phyloP scores from a whole-genome alignment of 1,140 invertebrate genomes.

The Chlorops oryzae region DNA sequence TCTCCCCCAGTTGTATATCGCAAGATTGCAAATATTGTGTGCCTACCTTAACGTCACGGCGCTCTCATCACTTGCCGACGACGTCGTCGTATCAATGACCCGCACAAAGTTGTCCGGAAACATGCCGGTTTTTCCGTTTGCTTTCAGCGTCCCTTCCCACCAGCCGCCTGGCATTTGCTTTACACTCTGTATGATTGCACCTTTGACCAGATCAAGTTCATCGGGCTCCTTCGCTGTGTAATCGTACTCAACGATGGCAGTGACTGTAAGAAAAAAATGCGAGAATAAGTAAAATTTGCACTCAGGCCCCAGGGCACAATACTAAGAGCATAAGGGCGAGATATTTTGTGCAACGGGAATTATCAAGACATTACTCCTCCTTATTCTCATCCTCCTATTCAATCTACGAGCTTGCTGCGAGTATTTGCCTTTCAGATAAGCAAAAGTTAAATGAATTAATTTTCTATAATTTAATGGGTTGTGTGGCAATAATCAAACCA shows the following conservation, averaged over 20 bases:
- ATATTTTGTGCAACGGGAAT: too few relatives aligned
- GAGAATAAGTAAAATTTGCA: slow-evolving; percentile 9
- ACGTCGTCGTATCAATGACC: slow-evolving; percentile 52
- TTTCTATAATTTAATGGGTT: too few relatives aligned
- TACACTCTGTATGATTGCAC: slow-evolving; percentile 81
- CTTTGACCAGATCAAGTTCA: slow-evolving; percentile 80
- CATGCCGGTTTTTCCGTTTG: slow-evolving; percentile 77
- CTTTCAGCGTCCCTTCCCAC: slow-evolving; percentile 89
- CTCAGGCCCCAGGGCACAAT: too few relatives aligned
- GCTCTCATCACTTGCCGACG: slow-evolving; percentile 32
- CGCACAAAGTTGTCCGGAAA: slow-evolving; percentile 97
- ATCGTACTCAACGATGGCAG: slow-evolving; percentile 74
- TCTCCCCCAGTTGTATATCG: too few relatives aligned
- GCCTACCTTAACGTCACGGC: slow-evolving; percentile 41
- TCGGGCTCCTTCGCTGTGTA: slow-evolving; percentile 74
- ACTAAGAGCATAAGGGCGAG: too few relatives aligned
- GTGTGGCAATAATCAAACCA: too few relatives aligned
- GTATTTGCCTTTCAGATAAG: too few relatives aligned
- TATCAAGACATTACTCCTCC: too few relatives aligned
- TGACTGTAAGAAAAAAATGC: slow-evolving; percentile 51
- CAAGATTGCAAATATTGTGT: too few relatives aligned
- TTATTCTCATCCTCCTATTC: too few relatives aligned
- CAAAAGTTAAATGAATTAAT: too few relatives aligned
- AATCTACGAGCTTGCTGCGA: too few relatives aligned
- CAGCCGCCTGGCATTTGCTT: slow-evolving; percentile 84